Evolutionary conservation across 2,888 invertebrate species (phyloP).

Genomic region (Polyploca ridens): DNA sequence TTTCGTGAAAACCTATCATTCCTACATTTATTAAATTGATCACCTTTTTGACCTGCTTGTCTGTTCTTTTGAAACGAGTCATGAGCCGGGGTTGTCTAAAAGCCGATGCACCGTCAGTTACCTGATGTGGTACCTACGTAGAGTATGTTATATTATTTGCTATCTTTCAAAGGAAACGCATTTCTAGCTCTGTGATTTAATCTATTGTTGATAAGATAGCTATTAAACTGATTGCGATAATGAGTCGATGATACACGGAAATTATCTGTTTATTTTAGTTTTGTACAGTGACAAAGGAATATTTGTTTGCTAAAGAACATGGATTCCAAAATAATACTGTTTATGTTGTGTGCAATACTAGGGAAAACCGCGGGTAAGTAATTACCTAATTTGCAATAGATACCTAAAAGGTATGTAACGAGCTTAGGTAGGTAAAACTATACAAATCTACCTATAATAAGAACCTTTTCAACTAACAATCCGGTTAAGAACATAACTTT

Average conservation of each 20-base stretch:
- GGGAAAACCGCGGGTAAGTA: conserved; percentile 59
- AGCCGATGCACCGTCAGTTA: too few relatives aligned
- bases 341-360: conserved; percentile 51
- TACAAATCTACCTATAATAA: too few relatives aligned
- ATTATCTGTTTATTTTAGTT: conserved; percentile 22
- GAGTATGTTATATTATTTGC: not conserved
- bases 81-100: too few relatives aligned
- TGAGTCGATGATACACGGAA: conserved; percentile 24
- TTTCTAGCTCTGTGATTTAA: conserved; percentile 32
- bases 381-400: not conserved
- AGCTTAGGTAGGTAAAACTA: too few relatives aligned
- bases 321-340: conserved; percentile 50
- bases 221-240: conserved; percentile 33
- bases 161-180: conserved; percentile 24
- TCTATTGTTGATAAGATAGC: conserved; percentile 35
- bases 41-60: too few relatives aligned
- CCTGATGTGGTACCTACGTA: too few relatives aligned
- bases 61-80: too few relatives aligned
- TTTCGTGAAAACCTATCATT: too few relatives aligned
- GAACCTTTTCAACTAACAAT: too few relatives aligned
- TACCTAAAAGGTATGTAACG: too few relatives aligned
- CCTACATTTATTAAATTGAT: too few relatives aligned
- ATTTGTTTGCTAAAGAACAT: conserved; percentile 37
- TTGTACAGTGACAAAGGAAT: conserved; percentile 27
- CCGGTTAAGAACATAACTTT: too few relatives aligned